Conservation (phyloP, 2,888 invertebrate species). For the Pecten maximus region DNA sequence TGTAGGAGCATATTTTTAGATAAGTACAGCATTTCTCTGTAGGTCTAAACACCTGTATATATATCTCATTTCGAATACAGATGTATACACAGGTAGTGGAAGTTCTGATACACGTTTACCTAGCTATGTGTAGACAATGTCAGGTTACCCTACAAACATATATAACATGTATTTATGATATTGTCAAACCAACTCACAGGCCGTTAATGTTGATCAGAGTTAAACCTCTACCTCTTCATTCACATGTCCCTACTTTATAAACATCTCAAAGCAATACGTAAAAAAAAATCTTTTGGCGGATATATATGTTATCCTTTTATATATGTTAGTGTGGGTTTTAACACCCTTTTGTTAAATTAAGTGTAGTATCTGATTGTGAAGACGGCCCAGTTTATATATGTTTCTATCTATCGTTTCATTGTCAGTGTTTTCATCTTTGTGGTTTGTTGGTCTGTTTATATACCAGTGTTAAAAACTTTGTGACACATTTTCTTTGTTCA, state of each 20-base stretch:
- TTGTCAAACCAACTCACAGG: background rate
- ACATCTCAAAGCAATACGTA: background rate
- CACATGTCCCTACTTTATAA: background rate
- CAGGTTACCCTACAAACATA: background rate
- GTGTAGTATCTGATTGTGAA: background rate
- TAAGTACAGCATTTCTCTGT: background rate
- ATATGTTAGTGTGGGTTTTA: background rate
- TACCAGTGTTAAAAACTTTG: background rate
- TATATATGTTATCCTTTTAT: background rate
- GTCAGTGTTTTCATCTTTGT: background rate
- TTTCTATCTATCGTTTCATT: background rate
- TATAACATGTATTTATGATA: background rate
- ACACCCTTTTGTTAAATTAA: too few species aligned
- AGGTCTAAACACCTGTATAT: background rate
- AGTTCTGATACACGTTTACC: background rate
- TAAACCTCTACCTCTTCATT: background rate
- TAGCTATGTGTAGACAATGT: background rate
- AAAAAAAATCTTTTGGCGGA: background rate
- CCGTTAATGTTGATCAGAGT: background rate
- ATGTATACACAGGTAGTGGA: background rate
- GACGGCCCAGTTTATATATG: background rate
- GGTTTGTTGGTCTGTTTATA: constrained; percentile 12
- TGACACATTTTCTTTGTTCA: background rate
- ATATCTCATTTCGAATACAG: background rate
- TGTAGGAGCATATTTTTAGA: background rate